Conservation (phyloP, 1,140 invertebrate species). For the Drosophila nikananu region DNA sequence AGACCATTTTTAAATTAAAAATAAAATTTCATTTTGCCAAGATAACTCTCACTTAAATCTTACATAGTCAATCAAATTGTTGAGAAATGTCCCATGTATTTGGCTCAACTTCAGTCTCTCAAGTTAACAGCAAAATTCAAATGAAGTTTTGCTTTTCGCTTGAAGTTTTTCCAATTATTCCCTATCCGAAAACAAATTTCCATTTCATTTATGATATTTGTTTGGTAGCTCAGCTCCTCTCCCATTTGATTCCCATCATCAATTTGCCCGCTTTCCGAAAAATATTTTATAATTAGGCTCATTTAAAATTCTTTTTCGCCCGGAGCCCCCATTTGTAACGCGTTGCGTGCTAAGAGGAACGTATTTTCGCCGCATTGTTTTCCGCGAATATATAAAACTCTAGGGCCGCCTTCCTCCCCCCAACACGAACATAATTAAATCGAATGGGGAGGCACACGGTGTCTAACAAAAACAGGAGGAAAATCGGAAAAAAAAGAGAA, state of each 20-base stretch:
- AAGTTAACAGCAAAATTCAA: background rate
- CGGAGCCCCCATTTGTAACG: constrained; percentile 12
- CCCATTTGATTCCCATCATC: background rate
- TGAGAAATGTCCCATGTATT: background rate
- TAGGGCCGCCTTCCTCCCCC: too few species aligned
- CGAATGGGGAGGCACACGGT: constrained; percentile 26
- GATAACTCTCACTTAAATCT: background rate
- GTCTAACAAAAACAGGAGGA: background rate
- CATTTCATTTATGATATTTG: background rate
- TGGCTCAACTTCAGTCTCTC: background rate
- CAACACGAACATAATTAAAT: constrained; percentile 55
- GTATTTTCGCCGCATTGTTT: constrained; percentile 29
- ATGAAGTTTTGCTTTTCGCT: background rate
- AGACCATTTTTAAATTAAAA: background rate
- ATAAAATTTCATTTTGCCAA: background rate
- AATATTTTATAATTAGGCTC: constrained; percentile 18
- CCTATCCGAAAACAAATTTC: background rate
- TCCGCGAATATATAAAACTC: constrained; percentile 6
- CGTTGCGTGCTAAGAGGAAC: constrained; percentile 32
- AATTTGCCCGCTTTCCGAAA: background rate
- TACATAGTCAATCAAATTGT: background rate
- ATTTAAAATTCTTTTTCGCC: constrained; percentile 27
- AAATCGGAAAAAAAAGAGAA: constrained; percentile 7
- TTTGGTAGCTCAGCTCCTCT: background rate
- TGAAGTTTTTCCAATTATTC: background rate